phyloP scores from a whole-genome alignment of 2,797 vertebrate genomes.

The Falco naumanni region DNA sequence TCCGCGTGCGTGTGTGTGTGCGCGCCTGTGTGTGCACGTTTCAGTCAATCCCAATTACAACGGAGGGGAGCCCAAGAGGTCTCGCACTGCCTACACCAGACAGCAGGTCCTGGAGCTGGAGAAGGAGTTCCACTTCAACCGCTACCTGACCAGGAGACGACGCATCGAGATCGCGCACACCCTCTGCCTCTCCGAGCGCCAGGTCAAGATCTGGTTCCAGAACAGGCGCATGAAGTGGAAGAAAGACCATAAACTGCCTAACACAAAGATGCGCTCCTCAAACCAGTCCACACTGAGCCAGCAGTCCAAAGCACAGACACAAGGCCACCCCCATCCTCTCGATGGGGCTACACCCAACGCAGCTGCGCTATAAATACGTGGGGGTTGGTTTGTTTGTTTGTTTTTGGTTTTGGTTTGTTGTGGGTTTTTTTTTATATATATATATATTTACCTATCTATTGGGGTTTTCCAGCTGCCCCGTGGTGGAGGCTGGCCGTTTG shows the following conservation, averaged over 20 bases:
- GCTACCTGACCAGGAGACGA: conserved; percentile 96
- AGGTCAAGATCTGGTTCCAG: conserved; percentile 99
- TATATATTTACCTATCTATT: conserved; percentile 42
- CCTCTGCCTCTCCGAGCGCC: conserved; percentile 96
- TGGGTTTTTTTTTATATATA: neutral
- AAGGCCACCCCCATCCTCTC: conserved; percentile 85
- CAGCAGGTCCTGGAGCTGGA: conserved; percentile 99
- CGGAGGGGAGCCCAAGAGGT: conserved; percentile 98
- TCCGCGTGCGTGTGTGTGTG: conserved; percentile 26
- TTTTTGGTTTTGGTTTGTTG: neutral
- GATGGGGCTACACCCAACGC: conserved; percentile 80
- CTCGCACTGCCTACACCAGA: conserved; percentile 98
- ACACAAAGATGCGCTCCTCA: conserved; percentile 97
- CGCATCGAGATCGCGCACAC: conserved; percentile 98
- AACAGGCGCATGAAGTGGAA: conserved; percentile 99
- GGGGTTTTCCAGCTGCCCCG: conserved; percentile 45
- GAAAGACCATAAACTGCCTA: conserved; percentile 99
- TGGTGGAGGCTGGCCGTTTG: conserved; percentile 38
- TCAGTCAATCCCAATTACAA: conserved; percentile 94
- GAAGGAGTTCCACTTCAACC: conserved; percentile 99
- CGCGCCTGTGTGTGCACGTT: conserved; percentile 57
- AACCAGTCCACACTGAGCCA: conserved; percentile 84
- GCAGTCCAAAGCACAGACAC: conserved; percentile 90
- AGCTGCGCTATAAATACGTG: conserved; percentile 68
- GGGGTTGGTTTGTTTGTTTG: neutral